These are phyloP conservation scores for Apotomis betuletana DNA, from an alignment of 2,888 invertebrate genomes.

Conservation along the genomic window DNA sequence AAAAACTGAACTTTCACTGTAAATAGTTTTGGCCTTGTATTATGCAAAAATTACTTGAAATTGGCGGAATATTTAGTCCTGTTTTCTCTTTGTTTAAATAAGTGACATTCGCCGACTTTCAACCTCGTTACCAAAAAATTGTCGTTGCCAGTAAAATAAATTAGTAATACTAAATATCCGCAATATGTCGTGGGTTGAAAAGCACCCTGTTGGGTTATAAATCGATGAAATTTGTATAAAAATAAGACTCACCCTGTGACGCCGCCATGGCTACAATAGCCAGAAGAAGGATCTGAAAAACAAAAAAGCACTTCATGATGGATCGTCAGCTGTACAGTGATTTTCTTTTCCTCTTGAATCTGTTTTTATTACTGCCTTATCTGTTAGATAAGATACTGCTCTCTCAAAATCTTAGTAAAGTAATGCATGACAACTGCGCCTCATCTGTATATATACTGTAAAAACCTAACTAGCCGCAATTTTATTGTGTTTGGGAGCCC, in stretches of 20 bases:
- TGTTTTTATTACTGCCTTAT: slow-evolving; percentile 19
- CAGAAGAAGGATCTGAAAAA: slow-evolving; percentile 57
- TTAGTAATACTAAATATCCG: no score
- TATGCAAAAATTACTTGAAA: no score
- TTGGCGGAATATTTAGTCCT: no score
- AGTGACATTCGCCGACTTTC: no score
- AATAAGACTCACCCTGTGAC: slow-evolving; percentile 44
- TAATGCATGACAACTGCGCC: slow-evolving; percentile 3
- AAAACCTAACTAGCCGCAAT: slow-evolving; percentile 25
- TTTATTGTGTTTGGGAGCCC: neutral
- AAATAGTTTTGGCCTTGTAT: no score
- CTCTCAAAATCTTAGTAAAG: slow-evolving; percentile 7
- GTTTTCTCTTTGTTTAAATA: no score
- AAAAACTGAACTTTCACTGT: no score
- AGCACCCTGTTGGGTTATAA: no score
- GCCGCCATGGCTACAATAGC: slow-evolving; percentile 56
- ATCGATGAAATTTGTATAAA: neutral
- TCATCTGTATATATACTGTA: slow-evolving; percentile 12
- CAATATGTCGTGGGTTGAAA: no score
- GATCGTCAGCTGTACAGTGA: slow-evolving; percentile 4
- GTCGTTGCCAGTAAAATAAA: no score
- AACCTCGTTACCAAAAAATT: no score
- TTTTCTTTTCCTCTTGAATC: slow-evolving; percentile 2
- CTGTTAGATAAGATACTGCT: slow-evolving; percentile 30
- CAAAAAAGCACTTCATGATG: slow-evolving; percentile 46